Evolutionary conservation across 2,797 vertebrate species (phyloP), one percentile per base, ranked within the genome.

Genomic region (Lutjanus argentimaculatus): DNA sequence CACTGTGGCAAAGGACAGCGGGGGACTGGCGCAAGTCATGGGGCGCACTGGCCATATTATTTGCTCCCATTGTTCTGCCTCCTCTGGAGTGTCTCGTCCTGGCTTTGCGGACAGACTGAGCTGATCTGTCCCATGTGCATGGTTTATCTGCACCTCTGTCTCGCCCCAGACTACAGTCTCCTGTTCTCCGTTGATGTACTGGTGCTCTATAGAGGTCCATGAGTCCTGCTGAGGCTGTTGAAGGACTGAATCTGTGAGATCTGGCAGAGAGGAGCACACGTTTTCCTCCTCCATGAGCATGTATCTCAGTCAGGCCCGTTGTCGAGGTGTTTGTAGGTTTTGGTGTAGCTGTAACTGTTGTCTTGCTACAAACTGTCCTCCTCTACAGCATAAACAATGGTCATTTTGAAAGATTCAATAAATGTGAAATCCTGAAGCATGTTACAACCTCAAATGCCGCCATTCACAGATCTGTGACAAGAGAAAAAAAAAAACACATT

Each of bases 1-100:
- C 58, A 95, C 95, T 2, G 92, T 94, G 43, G 94, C 94, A 8
- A 89, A 92, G 61, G 90, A 91, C 1, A 96, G 77, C 1, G 73
- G 69, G 36, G 90, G 9, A 48, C 85, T 76, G 70, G 88, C 85
- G 21, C 90, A 86, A 62, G 75, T 76, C 84, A 95, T 52, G 36
- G 91, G 77, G 51, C 56, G 83, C 36, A 86, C 42, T 0, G 90
- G 78, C 86, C 89, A 93, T 25, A 80, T 53, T 7, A 90, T 62
- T 42, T 88, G 85, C 70, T 89, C 91, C 79, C 88, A 88, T 9
- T 76, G 84, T 5, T 94, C 94, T 7, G 58, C 55, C 53, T 85
- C 88, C 19, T 92, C 91, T 1, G 55, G 62, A 36, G 43, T 59
- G 7, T 75, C 58, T 6, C 7, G 43, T 21, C 16, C 70, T 11